Evolutionary conservation across 2,113 vertebrate genomes (phyloP).

Genomic region (Enhydra lutris): DNA sequence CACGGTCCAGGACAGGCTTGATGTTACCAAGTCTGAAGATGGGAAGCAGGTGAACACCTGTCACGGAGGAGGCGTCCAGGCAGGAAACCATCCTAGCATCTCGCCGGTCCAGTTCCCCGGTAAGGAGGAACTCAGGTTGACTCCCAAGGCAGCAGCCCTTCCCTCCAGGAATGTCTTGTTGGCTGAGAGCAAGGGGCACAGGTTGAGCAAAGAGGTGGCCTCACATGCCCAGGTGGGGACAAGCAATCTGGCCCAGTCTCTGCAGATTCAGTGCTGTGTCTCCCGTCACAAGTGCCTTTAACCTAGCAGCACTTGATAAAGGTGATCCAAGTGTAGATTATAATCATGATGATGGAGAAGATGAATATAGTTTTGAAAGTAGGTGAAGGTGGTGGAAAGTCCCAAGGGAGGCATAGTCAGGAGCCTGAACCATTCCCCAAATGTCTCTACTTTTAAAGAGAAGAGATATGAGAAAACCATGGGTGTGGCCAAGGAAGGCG

Average conservation of each 20-base stretch:
- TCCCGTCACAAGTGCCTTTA: neutral
- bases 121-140: neutral
- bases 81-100: neutral
- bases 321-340: neutral
- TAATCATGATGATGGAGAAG: neutral
- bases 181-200: neutral
- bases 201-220: neutral
- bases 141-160: neutral
- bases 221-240: neutral
- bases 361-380: neutral
- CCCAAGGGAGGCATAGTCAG: neutral
- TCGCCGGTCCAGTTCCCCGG: neutral
- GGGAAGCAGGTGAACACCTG: neutral
- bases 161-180: neutral
- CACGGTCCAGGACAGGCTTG: neutral
- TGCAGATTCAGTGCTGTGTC: neutral
- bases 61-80: neutral
- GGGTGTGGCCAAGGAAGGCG: neutral
- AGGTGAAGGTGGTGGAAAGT: neutral
- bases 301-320: neutral
- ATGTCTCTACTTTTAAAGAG: neutral
- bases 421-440: neutral
- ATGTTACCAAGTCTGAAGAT: neutral
- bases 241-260: neutral
- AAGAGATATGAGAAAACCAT: neutral